Evolutionary conservation across 2,113 vertebrate genomes (phyloP), one percentile per base, ranked within the genome.

Genomic region (Channa argus): DNA sequence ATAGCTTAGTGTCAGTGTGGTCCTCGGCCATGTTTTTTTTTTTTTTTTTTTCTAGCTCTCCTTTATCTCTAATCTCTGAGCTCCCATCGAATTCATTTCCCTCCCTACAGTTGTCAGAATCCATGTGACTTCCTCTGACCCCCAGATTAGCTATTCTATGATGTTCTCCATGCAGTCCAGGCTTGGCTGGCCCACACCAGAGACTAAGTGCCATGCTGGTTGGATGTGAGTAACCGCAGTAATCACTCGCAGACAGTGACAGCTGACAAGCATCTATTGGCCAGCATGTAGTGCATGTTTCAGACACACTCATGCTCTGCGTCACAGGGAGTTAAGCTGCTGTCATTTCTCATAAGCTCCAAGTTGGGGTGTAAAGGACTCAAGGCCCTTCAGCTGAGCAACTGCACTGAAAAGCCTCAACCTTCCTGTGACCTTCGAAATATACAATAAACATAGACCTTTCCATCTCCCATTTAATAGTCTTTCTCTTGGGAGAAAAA

Each of bases 241-340:
- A 86, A 92, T 91, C 85, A 87, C 81, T 77, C 14, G 49, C 83
- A 87, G 79, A 79, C 86, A 79, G 67, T 65, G 75, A 82, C 84
- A 77, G 70, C 80, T 86, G 84, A 90, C 88, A 82, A 88, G 79
- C 83, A 90, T 88, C 88, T 87, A 76, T 77, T 86, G 83, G 77
- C 84, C 36, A 5, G 49, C 72, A 41, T 72, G 66, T 61, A 64
- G 61, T 12, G 44, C 74, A 51, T 53, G 71, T 68, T 82, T 85
- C 77, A 87, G 86, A 69, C 81, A 62, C 84, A 71, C 66, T 89
- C 56, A 71, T 83, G 84, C 80, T 83, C 70, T 79, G 56, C 69
- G 54, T 87, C 77, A 87, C 37, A 39, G 70, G 51, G 79, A 87
- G 80, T 84, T 78, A 73, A 79, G 73, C 74, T 77, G 77, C 74